These are phyloP conservation scores for Papilio polyxenes DNA, from an alignment of 1,140 invertebrate genomes.

Conservation along the genomic window DNA sequence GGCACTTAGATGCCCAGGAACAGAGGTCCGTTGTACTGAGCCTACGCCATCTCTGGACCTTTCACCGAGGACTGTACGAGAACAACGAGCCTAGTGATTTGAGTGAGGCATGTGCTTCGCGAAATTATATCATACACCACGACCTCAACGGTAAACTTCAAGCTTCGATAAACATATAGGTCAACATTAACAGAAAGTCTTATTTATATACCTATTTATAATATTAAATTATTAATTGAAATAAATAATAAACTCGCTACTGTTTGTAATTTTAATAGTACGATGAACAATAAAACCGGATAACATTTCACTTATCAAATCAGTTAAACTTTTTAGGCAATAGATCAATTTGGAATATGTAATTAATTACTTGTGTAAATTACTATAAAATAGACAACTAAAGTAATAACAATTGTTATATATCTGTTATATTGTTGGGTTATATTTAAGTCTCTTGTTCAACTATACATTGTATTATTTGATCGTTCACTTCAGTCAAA, in stretches of 20 bases:
- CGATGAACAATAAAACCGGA: too few relatives aligned
- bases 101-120: background rate
- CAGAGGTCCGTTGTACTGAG: background rate
- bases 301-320: too few relatives aligned
- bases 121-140: slow-evolving; percentile 13
- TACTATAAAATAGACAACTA: background rate
- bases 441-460: background rate
- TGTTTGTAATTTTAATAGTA: too few relatives aligned
- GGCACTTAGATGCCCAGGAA: background rate
- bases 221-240: background rate
- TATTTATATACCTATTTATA: background rate
- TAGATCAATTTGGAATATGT: too few relatives aligned
- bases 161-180: slow-evolving; percentile 16
- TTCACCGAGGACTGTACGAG: slow-evolving; percentile 26
- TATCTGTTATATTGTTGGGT: background rate
- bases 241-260: background rate
- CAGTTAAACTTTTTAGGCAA: too few relatives aligned
- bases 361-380: background rate
- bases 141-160: slow-evolving; percentile 15
- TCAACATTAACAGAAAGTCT: background rate
- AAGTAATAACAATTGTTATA: background rate
- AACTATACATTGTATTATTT: background rate
- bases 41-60: background rate
- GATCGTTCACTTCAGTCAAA: background rate
- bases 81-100: slow-evolving; percentile 3